Conservation (phyloP, 2,113 vertebrate genomes). For the Rhadina sibilatrix region DNA sequence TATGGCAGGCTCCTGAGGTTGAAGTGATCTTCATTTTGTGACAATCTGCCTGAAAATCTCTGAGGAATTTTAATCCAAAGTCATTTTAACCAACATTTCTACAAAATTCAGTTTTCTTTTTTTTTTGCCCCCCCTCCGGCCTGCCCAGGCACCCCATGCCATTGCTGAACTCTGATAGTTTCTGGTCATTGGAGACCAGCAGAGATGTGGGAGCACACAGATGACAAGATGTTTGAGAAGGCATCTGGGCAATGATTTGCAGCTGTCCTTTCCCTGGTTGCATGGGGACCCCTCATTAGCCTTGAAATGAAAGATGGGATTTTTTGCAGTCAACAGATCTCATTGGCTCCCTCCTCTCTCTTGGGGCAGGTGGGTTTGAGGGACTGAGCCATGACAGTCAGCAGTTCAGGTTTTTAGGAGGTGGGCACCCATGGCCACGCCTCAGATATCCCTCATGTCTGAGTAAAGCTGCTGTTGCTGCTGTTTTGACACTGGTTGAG, state of each 20-base stretch:
- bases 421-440: rapidly evolving
- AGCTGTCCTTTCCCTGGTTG: background rate
- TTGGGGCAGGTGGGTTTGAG: background rate
- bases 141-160: too few relatives aligned
- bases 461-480: background rate
- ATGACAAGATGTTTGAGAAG: background rate
- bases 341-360: background rate
- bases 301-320: background rate
- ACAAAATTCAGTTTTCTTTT: background rate
- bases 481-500: background rate
- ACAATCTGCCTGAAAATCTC: background rate
- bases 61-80: background rate
- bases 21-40: background rate
- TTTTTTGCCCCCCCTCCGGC: rapidly evolving
- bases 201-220: background rate
- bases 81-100: background rate
- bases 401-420: background rate
- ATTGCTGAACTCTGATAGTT: background rate
- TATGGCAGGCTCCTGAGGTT: background rate
- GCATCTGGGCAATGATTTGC: background rate
- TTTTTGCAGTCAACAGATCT: background rate
- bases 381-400: background rate
- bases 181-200: background rate
- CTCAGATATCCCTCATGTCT: rapidly evolving
- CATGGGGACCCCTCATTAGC: background rate